phyloP scores from a whole-genome alignment of 2,113 vertebrate genomes.

The Orcinus orca region DNA sequence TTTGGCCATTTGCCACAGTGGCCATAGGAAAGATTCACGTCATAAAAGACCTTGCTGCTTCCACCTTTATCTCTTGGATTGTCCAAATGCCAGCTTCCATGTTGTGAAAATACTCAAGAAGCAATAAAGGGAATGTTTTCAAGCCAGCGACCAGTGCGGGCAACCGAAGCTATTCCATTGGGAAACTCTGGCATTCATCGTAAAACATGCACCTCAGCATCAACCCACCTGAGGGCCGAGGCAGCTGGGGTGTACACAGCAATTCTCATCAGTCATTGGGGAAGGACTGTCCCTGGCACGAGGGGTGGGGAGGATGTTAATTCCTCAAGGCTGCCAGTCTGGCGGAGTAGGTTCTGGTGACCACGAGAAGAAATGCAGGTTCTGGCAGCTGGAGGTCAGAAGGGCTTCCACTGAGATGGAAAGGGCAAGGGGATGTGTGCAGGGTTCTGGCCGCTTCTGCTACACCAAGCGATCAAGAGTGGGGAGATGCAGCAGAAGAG shows the following conservation, averaged over 20 bases:
- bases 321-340: background rate
- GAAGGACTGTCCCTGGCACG: background rate
- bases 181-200: background rate
- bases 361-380: background rate
- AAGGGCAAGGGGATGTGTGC: background rate
- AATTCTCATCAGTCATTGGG: background rate
- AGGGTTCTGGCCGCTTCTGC: background rate
- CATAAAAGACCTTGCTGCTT: background rate
- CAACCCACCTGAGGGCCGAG: background rate
- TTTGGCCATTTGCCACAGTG: background rate
- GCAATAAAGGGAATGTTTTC: background rate
- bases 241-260: background rate
- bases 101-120: background rate
- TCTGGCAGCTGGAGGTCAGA: background rate
- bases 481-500: background rate
- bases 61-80: background rate
- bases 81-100: background rate
- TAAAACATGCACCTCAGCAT: background rate
- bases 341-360: background rate
- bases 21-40: background rate
- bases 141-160: background rate
- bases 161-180: background rate
- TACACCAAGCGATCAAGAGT: background rate
- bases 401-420: background rate
- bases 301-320: background rate